Percentiles rank a stretch among this genome's conserved stretches.
Evolutionary conservation across 2,797 vertebrate species (phyloP).

Genomic region (Perodicticus potto): DNA sequence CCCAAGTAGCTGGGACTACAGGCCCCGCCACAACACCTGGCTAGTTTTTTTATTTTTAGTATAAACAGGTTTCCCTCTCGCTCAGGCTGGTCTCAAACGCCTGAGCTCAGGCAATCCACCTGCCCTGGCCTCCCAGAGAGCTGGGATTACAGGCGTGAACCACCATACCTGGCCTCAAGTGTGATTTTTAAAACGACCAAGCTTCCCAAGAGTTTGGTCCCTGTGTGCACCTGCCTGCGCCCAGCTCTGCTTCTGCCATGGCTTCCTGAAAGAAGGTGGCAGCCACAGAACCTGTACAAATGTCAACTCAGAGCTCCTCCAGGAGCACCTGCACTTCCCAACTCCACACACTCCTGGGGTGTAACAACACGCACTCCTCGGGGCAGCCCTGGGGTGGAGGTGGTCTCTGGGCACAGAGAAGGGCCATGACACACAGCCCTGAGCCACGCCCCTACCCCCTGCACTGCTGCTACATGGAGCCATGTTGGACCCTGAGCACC

Average conservation of each 20-base stretch:
- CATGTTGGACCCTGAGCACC: accelerated
- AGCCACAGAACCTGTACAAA: not conserved
- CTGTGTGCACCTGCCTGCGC: not conserved
- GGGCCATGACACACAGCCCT: not conserved
- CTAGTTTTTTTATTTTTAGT: too few relatives aligned
- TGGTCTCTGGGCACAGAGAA: not conserved
- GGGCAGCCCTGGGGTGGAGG: not conserved
- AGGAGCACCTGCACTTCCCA: accelerated
- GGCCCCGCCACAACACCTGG: too few relatives aligned
- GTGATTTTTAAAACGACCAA: too few relatives aligned
- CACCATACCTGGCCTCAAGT: too few relatives aligned
- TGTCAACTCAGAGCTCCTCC: accelerated
- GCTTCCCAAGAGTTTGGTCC: not conserved
- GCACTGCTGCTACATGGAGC: accelerated
- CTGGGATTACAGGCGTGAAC: too few relatives aligned
- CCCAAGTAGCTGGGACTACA: too few relatives aligned
- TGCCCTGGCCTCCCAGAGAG: too few relatives aligned
- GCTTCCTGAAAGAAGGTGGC: accelerated
- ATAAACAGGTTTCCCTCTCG: too few relatives aligned
- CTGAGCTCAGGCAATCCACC: too few relatives aligned
- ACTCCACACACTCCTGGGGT: accelerated
- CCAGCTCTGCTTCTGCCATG: not conserved
- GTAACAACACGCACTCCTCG: accelerated
- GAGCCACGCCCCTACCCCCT: not conserved
- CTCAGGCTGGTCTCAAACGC: too few relatives aligned